Percentiles rank a stretch among this genome's conserved stretches.
Evolutionary conservation across 2,113 vertebrate species (phyloP).

Genomic region (Rallus limicola): DNA sequence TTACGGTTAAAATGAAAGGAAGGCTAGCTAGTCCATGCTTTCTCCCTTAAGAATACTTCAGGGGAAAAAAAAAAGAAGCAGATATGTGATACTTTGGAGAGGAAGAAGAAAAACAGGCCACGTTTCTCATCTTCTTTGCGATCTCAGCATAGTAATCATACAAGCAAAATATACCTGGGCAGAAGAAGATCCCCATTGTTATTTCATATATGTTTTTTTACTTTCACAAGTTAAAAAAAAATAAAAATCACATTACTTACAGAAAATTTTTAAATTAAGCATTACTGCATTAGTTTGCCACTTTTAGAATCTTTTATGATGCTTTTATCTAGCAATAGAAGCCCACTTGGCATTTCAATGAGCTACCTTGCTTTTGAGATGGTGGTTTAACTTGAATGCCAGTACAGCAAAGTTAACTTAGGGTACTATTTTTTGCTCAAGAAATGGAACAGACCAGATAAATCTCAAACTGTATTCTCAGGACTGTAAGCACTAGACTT

Average conservation of each 20-base stretch:
- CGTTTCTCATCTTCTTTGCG: neutral
- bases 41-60: neutral
- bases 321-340: neutral
- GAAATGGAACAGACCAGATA: neutral
- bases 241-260: neutral
- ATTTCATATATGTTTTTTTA: neutral
- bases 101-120: neutral
- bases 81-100: neutral
- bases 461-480: too few relatives aligned
- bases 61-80: neutral
- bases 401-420: neutral
- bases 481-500: neutral
- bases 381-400: neutral
- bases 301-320: neutral
- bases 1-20: neutral
- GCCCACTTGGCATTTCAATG: neutral
- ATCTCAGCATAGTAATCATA: neutral
- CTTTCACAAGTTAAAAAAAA: neutral
- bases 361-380: neutral
- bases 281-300: neutral
- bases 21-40: neutral
- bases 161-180: neutral
- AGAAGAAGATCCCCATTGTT: neutral
- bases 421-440: neutral
- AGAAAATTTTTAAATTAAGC: neutral